Evolutionary conservation across 2,797 vertebrate species (phyloP), one percentile per base, ranked within the genome.

Genomic region (Danio choprae): DNA sequence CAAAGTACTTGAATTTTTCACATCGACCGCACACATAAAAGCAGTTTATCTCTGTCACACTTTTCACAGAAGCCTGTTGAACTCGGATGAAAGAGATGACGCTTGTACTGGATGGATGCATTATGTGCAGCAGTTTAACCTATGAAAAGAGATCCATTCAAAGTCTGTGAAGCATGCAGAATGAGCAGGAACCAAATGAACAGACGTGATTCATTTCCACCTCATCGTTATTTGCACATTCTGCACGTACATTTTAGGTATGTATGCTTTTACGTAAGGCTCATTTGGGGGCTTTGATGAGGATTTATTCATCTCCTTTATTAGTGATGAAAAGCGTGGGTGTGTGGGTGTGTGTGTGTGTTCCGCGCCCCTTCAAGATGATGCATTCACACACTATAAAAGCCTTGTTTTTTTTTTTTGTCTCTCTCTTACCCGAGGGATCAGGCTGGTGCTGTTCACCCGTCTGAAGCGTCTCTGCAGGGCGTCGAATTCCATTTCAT

Each of bases 401-500:
- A 48, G 80, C 51, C 20, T 51, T 53, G 55, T 16, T 40, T 6
- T 15, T 16, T 40, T 6, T 15, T 83, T 77, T 85, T 63, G n/a
- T 53, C 5, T 72, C 13, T 77, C 74, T 87, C 95, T 96, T 93
- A 99, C 98, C 93, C 94, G 95, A 72, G 97, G 97, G 90, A 96
- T 97, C 51, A 96, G 89, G 86, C 94, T 95, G 84, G 95, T 95
- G 84, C 95, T 97, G 93, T 95, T 99, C 87, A 98, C 98, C 85
- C 97, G 92, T 88, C 96, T 92, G 87, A 99, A 96, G 48, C 97
- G 94, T 84, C 98, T 96, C 91, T 99, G 97, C 92, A 99, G 96
- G 74, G 96, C 95, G 48, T 99, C 97, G 41, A 97, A 96, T 87
- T 99, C 98, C 97, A 98, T 99, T 79, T 95, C 93, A 83, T 99